Conservation (phyloP, 92 coral and sea anemone genomes). For the Chrysogorgia sp. region DNA sequence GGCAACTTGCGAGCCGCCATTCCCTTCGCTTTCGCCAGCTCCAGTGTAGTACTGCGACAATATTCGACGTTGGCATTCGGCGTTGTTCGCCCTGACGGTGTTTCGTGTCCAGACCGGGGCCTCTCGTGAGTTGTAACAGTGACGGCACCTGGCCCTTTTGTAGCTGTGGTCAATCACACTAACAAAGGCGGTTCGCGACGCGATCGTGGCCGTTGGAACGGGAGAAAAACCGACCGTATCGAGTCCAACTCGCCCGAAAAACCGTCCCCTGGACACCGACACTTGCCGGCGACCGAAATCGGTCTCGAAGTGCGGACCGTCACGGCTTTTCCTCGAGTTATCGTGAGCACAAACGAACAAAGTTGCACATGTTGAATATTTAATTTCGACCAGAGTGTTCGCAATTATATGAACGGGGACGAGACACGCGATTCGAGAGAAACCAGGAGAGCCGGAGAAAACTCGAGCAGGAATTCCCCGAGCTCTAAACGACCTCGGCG, state of each 20-base stretch:
- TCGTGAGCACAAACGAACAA: constrained; percentile 41
- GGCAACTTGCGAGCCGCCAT: constrained; percentile 6
- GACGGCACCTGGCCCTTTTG: constrained; percentile 51
- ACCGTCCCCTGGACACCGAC: not conserved
- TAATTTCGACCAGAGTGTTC: constrained; percentile 44
- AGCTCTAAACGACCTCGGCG: not conserved
- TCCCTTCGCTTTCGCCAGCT: not conserved
- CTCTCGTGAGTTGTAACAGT: constrained; percentile 14
- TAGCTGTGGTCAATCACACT: constrained; percentile 50
- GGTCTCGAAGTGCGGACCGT: not conserved
- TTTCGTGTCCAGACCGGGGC: constrained; percentile 25
- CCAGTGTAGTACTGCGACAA: not conserved
- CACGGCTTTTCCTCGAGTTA: constrained; percentile 20
- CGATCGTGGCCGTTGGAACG: constrained; percentile 6
- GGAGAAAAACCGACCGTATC: not conserved
- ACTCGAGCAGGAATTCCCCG: not conserved
- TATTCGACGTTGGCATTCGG: not conserved
- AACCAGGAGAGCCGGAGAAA: not conserved
- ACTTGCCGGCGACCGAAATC: not conserved
- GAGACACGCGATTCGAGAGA: constrained; percentile 39
- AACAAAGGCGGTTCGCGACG: constrained; percentile 24
- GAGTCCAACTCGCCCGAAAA: not conserved
- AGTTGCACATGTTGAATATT: constrained; percentile 50
- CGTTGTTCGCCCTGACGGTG: constrained; percentile 8
- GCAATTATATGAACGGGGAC: constrained; percentile 35